Conservation (phyloP, 2,797 vertebrate species). For the Sebastes reedi region DNA sequence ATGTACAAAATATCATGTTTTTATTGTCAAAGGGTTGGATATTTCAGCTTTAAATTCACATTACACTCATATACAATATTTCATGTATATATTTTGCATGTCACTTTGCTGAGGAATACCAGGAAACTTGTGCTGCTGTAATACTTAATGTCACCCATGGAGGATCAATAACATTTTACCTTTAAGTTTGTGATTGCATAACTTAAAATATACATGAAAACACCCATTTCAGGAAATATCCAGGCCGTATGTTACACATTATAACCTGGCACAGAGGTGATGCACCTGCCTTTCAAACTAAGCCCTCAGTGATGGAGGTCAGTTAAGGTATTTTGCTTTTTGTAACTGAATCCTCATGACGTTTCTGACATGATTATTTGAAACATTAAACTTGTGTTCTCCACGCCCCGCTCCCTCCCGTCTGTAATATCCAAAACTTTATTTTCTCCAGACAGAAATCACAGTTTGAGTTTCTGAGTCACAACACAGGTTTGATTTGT, state of each 20-base stretch:
- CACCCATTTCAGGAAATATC: not conserved
- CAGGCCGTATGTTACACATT: no score
- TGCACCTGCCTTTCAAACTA: no score
- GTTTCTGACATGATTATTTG: not conserved
- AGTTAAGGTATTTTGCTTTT: not conserved
- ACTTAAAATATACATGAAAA: not conserved
- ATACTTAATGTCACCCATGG: not conserved
- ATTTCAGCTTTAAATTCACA: not conserved
- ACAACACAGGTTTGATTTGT: not conserved
- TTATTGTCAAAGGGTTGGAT: not conserved
- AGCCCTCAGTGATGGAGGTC: no score
- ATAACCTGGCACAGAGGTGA: no score
- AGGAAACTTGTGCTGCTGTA: not conserved
- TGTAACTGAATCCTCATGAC: not conserved
- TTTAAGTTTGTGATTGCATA: not conserved
- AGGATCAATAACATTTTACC: no score
- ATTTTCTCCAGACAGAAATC: not conserved
- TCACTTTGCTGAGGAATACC: not conserved
- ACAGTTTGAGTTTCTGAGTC: no score
- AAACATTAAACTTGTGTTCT: not conserved
- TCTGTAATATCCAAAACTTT: no score
- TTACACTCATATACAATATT: not conserved
- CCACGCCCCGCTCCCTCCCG: no score
- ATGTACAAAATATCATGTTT: not conserved
- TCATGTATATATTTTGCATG: not conserved